phyloP scores from a whole-genome alignment of 1,140 invertebrate species.

The Heliconius nattereri region DNA sequence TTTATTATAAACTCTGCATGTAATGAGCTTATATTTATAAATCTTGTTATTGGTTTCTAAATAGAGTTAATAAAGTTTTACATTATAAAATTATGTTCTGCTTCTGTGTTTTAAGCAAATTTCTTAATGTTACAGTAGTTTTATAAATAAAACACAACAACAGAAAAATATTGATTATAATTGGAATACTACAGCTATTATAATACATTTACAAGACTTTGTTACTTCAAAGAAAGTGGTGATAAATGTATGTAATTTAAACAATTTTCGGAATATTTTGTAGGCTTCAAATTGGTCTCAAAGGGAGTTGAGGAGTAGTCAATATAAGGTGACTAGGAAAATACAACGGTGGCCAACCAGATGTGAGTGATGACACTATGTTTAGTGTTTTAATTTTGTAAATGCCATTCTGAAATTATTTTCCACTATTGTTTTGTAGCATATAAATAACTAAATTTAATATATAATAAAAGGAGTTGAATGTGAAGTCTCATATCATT shows the following conservation, averaged over 20 bases:
- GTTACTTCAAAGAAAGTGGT: too few relatives aligned
- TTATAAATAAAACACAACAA: neutral
- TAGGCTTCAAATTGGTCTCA: slow-evolving; percentile 75
- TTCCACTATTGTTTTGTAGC: too few relatives aligned
- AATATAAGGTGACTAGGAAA: slow-evolving; percentile 78
- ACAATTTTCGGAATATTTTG: slow-evolving; percentile 32
- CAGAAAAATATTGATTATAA: neutral
- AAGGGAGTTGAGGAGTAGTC: slow-evolving; percentile 74
- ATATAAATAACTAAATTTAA: too few relatives aligned
- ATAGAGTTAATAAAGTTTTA: neutral
- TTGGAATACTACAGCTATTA: neutral
- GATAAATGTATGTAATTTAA: neutral
- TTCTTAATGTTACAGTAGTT: neutral
- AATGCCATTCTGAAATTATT: too few relatives aligned
- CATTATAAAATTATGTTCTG: neutral
- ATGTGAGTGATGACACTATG: slow-evolving; percentile 55
- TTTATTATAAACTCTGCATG: neutral
- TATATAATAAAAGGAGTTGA: too few relatives aligned
- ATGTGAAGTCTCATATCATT: too few relatives aligned
- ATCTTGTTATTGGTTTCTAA: neutral
- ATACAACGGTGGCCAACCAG: slow-evolving; percentile 77
- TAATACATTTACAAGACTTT: too few relatives aligned
- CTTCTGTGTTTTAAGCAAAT: neutral
- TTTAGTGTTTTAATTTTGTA: neutral
- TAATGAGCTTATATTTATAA: slow-evolving; percentile 11